Percentiles rank a stretch among this genome's conserved stretches.
Conservation (phyloP, 2,888 invertebrate species). For the Spodoptera exigua region DNA sequence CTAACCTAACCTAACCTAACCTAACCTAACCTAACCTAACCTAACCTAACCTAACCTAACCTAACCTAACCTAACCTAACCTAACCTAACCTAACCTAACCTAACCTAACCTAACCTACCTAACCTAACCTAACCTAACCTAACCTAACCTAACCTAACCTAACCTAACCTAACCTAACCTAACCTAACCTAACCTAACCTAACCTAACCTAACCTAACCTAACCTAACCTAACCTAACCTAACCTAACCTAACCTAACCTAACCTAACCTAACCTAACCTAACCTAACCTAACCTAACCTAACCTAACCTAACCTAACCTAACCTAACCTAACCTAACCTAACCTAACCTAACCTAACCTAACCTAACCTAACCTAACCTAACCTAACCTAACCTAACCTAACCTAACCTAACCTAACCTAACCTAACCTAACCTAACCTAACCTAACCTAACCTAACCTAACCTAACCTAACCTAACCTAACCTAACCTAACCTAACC, state of each 20-base stretch:
- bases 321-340: conserved; percentile 8
- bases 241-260: conserved; percentile 46
- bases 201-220: conserved; percentile 39
- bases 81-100: too few relatives aligned
- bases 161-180: conserved; percentile 48
- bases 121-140: conserved; percentile 52
- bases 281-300: conserved; percentile 43
- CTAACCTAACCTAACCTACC: too few relatives aligned
- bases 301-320: conserved; percentile 39
- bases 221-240: conserved; percentile 41
- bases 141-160: conserved; percentile 52
- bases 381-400: conserved; percentile 17
- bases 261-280: conserved; percentile 43
- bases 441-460: conserved; percentile 40
- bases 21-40: too few relatives aligned
- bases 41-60: too few relatives aligned
- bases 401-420: conserved; percentile 18
- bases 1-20: too few relatives aligned
- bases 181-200: conserved; percentile 48
- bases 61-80: too few relatives aligned
- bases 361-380: conserved; percentile 21
- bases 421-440: conserved; percentile 40
- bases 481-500: conserved; percentile 3
- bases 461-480: conserved; percentile 20
- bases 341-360: conserved; percentile 17